Evolutionary conservation across 2,113 vertebrate species (phyloP), one percentile per base, ranked within the genome.

Genomic region (Aspidoscelis tigris): DNA sequence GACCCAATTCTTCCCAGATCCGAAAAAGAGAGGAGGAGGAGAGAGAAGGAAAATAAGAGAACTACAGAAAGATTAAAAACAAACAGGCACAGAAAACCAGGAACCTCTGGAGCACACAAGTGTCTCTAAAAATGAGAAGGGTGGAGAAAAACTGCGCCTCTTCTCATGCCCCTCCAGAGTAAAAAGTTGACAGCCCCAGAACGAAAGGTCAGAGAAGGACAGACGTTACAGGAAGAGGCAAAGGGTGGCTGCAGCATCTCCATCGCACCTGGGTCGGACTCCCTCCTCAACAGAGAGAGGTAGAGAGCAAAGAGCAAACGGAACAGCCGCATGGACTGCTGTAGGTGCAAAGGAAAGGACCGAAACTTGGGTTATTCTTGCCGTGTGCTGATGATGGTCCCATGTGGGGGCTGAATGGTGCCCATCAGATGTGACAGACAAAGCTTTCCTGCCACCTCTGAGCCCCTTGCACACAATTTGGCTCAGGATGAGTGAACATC

Each of bases 1-100:
- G 96, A 96, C 96, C 96, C 96, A 97, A 93, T 96, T 96, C 95
- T 96, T 91, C 94, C 92, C 85, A 87, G 91, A 92, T 94, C 89
- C 92, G 90, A 88, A 84, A 92, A 91, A 7, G 14, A 53, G 24
- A 33, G 9, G 26, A 24, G 2, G 22, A 58, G 50, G 16, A 20
- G 21, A 33, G 69, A 39, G 6, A 68, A 80, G 83, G 58, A 76
- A 3, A 86, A 24, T 5, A 68, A 68, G 26, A 6, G n/a, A 68
- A 68, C 3, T 14, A 39, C 3, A 11, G n/a, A 12, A 69, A 12
- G 58, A 18, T 18, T 50, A 50, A 50, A 61, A 61, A 61, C 58
- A 61, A 61, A 61, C 18, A 4, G 3, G 18, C 18, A 16, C 33
- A 33, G 33, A 33, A 61, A 18, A 61, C 3, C 58, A 61, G 58